Evolutionary conservation across 2,113 vertebrate species (phyloP), one percentile per base, ranked within the genome.

Genomic region (Cairina moschata): DNA sequence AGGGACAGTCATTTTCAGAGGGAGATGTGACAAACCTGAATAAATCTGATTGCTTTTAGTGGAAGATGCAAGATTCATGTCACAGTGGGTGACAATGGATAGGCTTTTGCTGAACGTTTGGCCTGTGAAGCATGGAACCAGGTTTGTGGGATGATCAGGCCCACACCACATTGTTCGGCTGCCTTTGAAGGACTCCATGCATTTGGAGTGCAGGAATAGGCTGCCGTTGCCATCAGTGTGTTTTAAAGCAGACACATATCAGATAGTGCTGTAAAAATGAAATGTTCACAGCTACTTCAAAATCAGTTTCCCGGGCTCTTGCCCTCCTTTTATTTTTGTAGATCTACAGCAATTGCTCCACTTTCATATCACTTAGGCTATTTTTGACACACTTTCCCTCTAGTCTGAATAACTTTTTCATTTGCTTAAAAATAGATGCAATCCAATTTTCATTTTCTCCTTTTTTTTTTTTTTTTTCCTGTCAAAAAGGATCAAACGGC

Each of bases 271-370:
- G 56, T 69, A 74, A 44, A 28, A 80, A 56, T 21, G 7, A 93
- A 92, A 68, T 0, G 1, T 17, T 82, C 3, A 1, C 38, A 54
- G 16, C 55, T 84, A 65, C 88, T 95, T 92, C 23, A 54, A 93
- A 93, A 91, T 69, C 92, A 76, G 40, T 26, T 87, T 96, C 50
- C 69, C 32, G 80, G 71, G 66, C 5, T 91, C 9, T 77, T 83
- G 69, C 78, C 90, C 93, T 95, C 82, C 55, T 97, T 83, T 92
- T 94, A 85, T 75, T 95, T 93, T 74, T 38, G 18, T 16, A 93
- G 91, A 84, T 87, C 82, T 96, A 93, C 90, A 97, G 84, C 89
- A 96, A 52, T 62, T 96, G 96, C 68, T 95, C 96, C 54, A 96
- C 84, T 97, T 98, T 81, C 58, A 58, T 77, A 77, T 56, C 0